Evolutionary conservation across 2,113 vertebrate genomes (phyloP), one percentile per base, ranked within the genome.

Genomic region (Albula goreensis): DNA sequence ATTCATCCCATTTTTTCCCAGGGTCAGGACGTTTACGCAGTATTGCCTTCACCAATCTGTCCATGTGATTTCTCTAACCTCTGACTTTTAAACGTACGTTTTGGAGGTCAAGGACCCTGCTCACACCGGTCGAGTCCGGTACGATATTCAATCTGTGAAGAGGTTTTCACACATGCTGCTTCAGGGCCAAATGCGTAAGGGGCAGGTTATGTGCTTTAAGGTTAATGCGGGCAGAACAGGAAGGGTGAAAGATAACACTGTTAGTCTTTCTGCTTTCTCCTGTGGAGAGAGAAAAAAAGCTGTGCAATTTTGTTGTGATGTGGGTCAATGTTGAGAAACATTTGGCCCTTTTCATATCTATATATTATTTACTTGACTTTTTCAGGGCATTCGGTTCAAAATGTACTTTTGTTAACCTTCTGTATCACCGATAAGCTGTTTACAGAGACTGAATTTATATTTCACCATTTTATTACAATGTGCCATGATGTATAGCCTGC

Each of bases 261-360:
- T 81, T 81, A 81, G 80, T 52, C 80, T 51, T 80, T 79, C 41
- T 12, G 41, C 25, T 31, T 25, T 48, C 80, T 53, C 49, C 51
- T 7, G 50, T n/a, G 22, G 80, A 50, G 50, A 80, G 19, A 22
- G 9, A 52, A 50, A 80, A 22, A 22, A 52, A 50, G 22, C 50
- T 4, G 80, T 81, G 10, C 50, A n/a, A n/a, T 74, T 74, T 74
- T 51, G 22, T 48, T 41, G 7, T 25, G 12, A 48, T 51, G 17
- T 25, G 22, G 49, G 49, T 81, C 80, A 51, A 10, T 81, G 50
- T 80, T 80, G 78, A 80, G 80, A 81, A 81, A 81, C 49, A 25
- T 8, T 4, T 81, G 80, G 50, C 80, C 3, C 49, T 53, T 50
- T 52, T 52, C 50, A 81, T 17, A 19, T 80, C 0, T 81, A 53